Percentiles rank a stretch among this genome's conserved stretches.
Conservation (phyloP, 2,113 vertebrate genomes). For the Heloderma charlesbogerti region DNA sequence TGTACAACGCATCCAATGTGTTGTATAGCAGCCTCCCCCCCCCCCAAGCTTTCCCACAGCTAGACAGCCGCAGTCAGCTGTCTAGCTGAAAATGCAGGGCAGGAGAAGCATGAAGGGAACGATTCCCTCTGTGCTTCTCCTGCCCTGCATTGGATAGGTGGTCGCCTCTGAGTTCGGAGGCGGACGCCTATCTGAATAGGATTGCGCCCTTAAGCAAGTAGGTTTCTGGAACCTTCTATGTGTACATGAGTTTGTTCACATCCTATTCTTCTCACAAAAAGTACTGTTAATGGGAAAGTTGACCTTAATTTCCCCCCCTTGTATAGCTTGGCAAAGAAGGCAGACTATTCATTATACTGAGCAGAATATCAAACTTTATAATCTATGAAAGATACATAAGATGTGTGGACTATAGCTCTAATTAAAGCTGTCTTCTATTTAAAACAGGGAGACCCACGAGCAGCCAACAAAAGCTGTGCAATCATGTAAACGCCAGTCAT, state of each 20-base stretch:
- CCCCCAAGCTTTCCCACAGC: no score
- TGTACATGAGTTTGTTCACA: not conserved
- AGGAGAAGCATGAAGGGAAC: no score
- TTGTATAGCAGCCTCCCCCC: no score
- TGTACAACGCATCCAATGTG: no score
- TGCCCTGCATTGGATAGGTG: no score
- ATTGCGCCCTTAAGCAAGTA: not conserved
- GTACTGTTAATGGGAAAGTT: not conserved
- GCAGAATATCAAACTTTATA: not conserved
- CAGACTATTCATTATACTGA: not conserved
- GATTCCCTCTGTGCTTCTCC: no score
- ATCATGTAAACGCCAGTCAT: slow-evolving; percentile 84
- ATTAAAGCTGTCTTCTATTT: slow-evolving; percentile 25
- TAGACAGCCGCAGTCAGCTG: no score
- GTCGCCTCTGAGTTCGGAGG: no score
- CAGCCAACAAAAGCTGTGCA: slow-evolving; percentile 78
- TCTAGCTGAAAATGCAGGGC: no score
- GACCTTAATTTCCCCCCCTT: no score
- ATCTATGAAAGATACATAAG: not conserved
- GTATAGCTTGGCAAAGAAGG: not conserved
- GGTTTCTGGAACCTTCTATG: no score
- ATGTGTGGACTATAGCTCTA: not conserved
- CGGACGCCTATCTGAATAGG: no score
- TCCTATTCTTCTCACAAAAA: not conserved
- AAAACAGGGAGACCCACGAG: slow-evolving; percentile 74